Evolutionary conservation across 2,113 vertebrate genomes (phyloP).

Genomic region (Dicerorhinus sumatrensis): DNA sequence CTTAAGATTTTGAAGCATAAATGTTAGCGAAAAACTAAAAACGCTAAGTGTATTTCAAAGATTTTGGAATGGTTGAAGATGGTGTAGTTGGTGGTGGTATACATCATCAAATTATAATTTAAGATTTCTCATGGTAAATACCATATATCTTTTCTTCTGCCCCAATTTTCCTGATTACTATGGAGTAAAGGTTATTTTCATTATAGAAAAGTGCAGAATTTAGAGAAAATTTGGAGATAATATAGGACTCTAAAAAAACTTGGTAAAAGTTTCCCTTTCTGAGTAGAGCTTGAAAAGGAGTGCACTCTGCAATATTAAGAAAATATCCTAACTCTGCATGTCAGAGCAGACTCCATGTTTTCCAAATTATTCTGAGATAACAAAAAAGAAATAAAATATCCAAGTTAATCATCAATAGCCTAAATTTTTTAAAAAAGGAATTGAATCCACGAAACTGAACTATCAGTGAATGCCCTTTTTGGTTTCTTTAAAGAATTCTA

Average conservation of each 20-base stretch:
- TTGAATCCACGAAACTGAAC: not conserved
- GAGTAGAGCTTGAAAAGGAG: not conserved
- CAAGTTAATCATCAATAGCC: not conserved
- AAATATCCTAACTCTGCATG: not conserved
- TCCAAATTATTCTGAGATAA: not conserved
- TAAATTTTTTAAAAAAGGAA: not conserved
- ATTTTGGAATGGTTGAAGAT: not conserved
- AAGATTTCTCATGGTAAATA: not conserved
- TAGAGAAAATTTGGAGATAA: not conserved
- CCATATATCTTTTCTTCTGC: not conserved
- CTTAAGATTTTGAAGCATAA: not conserved
- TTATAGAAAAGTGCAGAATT: not conserved
- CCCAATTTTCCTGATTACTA: not conserved
- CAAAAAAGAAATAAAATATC: not conserved
- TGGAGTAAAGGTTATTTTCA: not conserved
- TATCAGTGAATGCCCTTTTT: not conserved
- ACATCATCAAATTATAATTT: not conserved
- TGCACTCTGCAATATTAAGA: not conserved
- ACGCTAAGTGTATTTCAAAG: not conserved
- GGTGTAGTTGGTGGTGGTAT: not conserved
- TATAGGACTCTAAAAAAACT: not conserved
- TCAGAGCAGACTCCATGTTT: not conserved
- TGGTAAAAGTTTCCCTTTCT: not conserved
- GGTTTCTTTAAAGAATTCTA: not conserved
- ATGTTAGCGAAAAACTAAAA: not conserved